Evolutionary conservation across 2,113 vertebrate species (phyloP), one percentile per base, ranked within the genome.

Genomic region (Pardalotus punctatus): DNA sequence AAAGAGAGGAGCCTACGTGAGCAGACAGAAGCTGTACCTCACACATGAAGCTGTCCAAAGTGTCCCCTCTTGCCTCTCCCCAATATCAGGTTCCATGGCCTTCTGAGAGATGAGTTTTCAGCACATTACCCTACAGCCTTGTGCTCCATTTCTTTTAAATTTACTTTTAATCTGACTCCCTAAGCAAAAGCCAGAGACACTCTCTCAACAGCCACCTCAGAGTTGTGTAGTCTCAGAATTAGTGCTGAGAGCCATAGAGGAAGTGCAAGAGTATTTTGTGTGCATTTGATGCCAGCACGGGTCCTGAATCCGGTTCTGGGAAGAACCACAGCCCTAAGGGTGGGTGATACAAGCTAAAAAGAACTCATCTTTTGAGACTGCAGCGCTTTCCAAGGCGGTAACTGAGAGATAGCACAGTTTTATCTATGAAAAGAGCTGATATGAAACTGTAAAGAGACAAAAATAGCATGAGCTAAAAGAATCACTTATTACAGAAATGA

Each of bases 351-450:
- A 35, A 79, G 33, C 56, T 87, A 72, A 31, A 78, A 81, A 85
- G 23, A 43, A 20, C 43, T 85, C 77, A 31, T 81, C 61, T 92
- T 57, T 57, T 88, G 74, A 82, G 62, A 57, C 50, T 60, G 9
- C n/a, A 61, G 25, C 48, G 62, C 53, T 90, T 72, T 81, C 62
- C 58, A 80, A 72, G 53, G 53, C 36, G 40, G 70, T 42, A 86
- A 88, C 38, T 72, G 88, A 65, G 71, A 76, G 66, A 76, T 4
- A 88, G 66, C 53, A 36, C 14, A 38, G 36, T 94, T 97, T 85
- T 92, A 69, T 90, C 94, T 92, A 22, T 72, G 51, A 56, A 73
- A 88, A 92, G 45, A 50, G 50, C 36, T 88, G 85, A 93, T 97
- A 92, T 27, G 81, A 93, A 69, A 82, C 73, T 60, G 38, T 38